These are phyloP conservation scores for Microplitis mediator DNA, from an alignment of 1,140 invertebrate genomes.

Conservation along the genomic window DNA sequence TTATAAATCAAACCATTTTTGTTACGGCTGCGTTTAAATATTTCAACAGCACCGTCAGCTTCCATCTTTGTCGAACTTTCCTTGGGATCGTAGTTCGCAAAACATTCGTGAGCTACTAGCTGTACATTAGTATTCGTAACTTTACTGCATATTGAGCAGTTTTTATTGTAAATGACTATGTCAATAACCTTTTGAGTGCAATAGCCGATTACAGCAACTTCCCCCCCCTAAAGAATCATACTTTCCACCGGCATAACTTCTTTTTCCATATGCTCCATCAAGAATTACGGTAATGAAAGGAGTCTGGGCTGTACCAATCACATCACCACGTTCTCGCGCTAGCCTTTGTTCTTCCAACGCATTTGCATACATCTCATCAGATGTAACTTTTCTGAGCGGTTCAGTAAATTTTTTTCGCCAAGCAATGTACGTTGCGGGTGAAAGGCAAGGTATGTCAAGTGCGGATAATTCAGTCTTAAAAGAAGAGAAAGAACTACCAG, in stretches of 20 bases:
- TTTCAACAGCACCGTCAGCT: constrained; percentile 48
- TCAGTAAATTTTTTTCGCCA: background rate
- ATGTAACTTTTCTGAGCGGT: background rate
- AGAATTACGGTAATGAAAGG: background rate
- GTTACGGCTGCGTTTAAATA: constrained; percentile 44
- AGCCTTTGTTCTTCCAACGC: background rate
- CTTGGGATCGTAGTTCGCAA: constrained; percentile 32
- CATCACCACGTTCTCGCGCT: background rate
- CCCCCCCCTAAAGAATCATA: background rate
- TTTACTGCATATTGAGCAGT: background rate
- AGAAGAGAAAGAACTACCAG: background rate
- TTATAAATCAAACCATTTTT: constrained; percentile 48
- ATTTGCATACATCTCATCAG: background rate
- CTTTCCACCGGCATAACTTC: background rate
- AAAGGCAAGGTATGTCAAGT: background rate
- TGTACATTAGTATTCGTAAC: background rate
- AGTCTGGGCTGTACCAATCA: background rate
- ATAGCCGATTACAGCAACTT: background rate
- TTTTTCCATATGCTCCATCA: background rate
- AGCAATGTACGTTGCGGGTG: background rate
- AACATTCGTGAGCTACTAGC: constrained; percentile 37
- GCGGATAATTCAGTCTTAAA: background rate
- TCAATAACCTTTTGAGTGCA: background rate
- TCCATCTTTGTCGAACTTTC: constrained; percentile 48
- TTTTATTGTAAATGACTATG: background rate